Evolutionary conservation across 2,888 invertebrate species (phyloP), one percentile per base, ranked within the genome.

Genomic region (Elaeidobius kamerunicus): DNA sequence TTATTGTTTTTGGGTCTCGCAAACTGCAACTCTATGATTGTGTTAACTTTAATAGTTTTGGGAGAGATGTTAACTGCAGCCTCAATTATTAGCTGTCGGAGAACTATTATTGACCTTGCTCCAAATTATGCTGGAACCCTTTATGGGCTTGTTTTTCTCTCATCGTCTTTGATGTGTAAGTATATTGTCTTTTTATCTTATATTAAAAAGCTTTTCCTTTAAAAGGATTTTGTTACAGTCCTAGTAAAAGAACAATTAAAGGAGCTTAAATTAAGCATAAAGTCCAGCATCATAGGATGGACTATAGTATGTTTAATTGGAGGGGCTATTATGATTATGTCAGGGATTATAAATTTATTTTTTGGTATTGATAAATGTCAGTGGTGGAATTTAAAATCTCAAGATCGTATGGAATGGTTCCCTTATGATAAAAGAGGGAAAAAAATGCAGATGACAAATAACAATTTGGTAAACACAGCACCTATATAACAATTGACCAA

Each of bases 41-140:
- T 19, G 16, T 6, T 43, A 5, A 17, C n/a, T 11, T 15, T 50
- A 2, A 12, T 43, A 4, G 36, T 18, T 30, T 11, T 30, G 2
- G 43, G 28, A 17, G 12, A 28, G 11, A 16, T 15, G 7, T 40
- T 41, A 18, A 20, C 14, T 7, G 36, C 43, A 4, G 9, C 6
- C 30, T 20, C 11, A 18, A 14, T 28, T 9, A 12, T 50, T 14
- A 23, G 40, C 7, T 35, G 35, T 14, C 1, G 7, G 11, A 50
- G 43, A 42, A 43, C 43, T 9, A 42, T 36, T 27, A 30, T 50
- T 17, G 50, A 50, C 17, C n/a, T 50, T 12, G 27, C 50, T 12
- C 50, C 50, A 18, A 50, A 50, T 38, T 50, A 43, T 30, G 28
- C 43, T 14, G 50, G 43, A 15, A 50, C 50, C 2, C 17, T 43